Percentiles rank a stretch among this genome's conserved stretches.
Conservation (phyloP, 2,113 vertebrate species). For the Gymnocephalus cernua region DNA sequence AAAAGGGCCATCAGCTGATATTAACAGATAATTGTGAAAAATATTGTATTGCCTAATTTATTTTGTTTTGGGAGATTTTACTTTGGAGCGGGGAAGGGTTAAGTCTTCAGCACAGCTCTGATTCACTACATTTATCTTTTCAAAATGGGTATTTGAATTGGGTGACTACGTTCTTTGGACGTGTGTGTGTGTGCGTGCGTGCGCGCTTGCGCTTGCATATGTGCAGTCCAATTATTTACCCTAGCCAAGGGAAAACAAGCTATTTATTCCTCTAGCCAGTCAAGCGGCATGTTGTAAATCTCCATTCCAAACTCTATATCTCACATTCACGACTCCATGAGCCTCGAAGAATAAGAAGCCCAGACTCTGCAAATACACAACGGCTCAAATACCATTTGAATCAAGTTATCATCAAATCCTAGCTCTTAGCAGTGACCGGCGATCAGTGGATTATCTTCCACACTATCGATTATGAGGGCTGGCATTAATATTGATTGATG, state of each 20-base stretch:
- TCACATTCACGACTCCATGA: slow-evolving; percentile 62
- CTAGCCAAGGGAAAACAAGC: slow-evolving; percentile 67
- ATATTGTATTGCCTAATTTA: slow-evolving; percentile 89
- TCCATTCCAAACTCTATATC: slow-evolving; percentile 71
- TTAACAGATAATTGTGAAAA: slow-evolving; percentile 88
- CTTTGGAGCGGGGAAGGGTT: slow-evolving; percentile 52
- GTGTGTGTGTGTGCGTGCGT: neutral
- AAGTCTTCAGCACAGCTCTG: slow-evolving; percentile 56
- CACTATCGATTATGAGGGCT: slow-evolving; percentile 64
- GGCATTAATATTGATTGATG: slow-evolving; percentile 81
- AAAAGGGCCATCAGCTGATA: slow-evolving; percentile 89
- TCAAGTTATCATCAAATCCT: slow-evolving; percentile 75
- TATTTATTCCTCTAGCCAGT: slow-evolving; percentile 64
- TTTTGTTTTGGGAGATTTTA: slow-evolving; percentile 87
- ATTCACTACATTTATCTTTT: slow-evolving; percentile 84
- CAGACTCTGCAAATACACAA: slow-evolving; percentile 53
- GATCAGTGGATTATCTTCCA: slow-evolving; percentile 76
- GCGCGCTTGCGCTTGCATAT: slow-evolving; percentile 34
- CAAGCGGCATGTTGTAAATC: slow-evolving; percentile 71
- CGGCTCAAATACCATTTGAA: slow-evolving; percentile 63
- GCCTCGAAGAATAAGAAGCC: slow-evolving; percentile 49
- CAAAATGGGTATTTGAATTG: slow-evolving; percentile 69
- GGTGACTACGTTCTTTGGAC: slow-evolving; percentile 32
- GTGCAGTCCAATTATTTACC: slow-evolving; percentile 78
- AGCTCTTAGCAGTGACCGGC: slow-evolving; percentile 59